These are phyloP conservation scores for Aphyosemion australe DNA, from an alignment of 2,113 vertebrate genomes.

Conservation along the genomic window DNA sequence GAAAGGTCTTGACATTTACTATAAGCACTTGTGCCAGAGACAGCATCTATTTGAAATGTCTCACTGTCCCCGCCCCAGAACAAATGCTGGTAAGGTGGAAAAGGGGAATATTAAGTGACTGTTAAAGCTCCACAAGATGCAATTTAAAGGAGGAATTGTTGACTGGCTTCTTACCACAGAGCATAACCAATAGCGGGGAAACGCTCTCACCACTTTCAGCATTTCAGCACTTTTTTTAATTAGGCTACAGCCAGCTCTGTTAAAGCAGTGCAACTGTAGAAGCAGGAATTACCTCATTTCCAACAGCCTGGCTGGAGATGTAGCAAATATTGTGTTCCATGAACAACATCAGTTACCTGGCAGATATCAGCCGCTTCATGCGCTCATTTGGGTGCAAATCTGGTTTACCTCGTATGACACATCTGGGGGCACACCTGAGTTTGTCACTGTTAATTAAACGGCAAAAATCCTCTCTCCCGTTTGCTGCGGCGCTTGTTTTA, in stretches of 20 bases:
- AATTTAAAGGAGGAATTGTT: slow-evolving; percentile 36
- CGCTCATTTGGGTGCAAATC: slow-evolving; percentile 42
- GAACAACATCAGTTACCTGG: slow-evolving; percentile 45
- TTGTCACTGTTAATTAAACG: slow-evolving; percentile 68
- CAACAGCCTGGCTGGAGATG: slow-evolving; percentile 37
- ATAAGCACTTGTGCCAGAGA: slow-evolving; percentile 60
- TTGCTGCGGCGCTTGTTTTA: slow-evolving; percentile 45
- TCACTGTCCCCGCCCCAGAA: slow-evolving; percentile 8
- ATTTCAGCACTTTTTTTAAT: slow-evolving; percentile 66
- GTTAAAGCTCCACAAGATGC: slow-evolving; percentile 25
- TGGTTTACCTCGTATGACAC: slow-evolving; percentile 47
- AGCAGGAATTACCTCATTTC: slow-evolving; percentile 24
- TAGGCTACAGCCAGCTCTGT: slow-evolving; percentile 33
- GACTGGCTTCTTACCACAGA: slow-evolving; percentile 33
- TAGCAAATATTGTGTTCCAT: slow-evolving; percentile 9
- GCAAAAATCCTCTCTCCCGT: slow-evolving; percentile 31
- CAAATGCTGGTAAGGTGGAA: slow-evolving; percentile 20
- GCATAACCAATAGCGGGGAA: slow-evolving; percentile 22
- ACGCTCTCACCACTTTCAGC: slow-evolving; percentile 30
- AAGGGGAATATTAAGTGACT: slow-evolving; percentile 31
- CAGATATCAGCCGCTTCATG: slow-evolving; percentile 37
- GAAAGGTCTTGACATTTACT: slow-evolving; percentile 76
- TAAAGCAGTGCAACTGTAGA: slow-evolving; percentile 30
- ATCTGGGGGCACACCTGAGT: slow-evolving; percentile 63
- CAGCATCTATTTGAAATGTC: slow-evolving; percentile 52